Evolutionary conservation across 2,113 vertebrate species (phyloP).

Genomic region (Choloepus hoffmanni): DNA sequence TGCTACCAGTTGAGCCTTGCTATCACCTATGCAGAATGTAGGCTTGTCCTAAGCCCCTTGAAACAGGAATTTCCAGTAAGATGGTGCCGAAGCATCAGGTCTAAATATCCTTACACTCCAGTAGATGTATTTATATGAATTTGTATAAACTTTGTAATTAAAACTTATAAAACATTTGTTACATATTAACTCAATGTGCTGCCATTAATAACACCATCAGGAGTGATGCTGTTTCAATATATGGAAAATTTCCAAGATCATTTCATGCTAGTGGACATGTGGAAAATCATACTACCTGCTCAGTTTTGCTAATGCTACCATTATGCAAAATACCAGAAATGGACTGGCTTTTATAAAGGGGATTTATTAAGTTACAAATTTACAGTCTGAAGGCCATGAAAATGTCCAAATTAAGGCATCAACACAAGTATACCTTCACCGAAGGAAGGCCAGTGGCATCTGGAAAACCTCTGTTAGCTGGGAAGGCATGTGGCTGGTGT

Average conservation of each 20-base stretch:
- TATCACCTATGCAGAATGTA: background rate
- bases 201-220: background rate
- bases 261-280: background rate
- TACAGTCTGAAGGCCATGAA: no score
- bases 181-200: background rate
- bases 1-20: background rate
- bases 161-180: conserved; percentile 17
- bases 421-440: no score
- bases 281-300: background rate
- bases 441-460: no score
- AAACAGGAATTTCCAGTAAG: background rate
- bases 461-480: no score
- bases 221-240: background rate
- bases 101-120: background rate
- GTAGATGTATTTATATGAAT: background rate
- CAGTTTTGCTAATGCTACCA: no score
- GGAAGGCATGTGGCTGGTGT: no score
- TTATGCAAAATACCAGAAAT: no score
- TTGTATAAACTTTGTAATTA: conserved; percentile 5
- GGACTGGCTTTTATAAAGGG: no score
- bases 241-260: background rate
- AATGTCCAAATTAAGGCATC: no score
- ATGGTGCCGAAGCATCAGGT: background rate
- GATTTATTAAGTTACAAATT: no score
- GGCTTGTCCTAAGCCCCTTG: background rate